Evolutionary conservation across 2,113 vertebrate species (phyloP).

Genomic region (Cyphomyrus discorhynchus): DNA sequence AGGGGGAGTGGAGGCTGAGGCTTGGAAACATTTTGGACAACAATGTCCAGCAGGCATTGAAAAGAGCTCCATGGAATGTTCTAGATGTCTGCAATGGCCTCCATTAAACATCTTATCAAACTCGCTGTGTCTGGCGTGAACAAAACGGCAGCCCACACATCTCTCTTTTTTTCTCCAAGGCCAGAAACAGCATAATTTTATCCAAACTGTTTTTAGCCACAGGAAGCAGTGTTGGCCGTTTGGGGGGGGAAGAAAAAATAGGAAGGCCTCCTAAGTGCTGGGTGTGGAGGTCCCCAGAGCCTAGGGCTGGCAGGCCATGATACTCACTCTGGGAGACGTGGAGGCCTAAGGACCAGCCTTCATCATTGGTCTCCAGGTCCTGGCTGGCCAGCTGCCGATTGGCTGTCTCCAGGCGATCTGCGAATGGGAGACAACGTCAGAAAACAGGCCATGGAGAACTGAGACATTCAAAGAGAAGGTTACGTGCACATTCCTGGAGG

Average conservation of each 20-base stretch:
- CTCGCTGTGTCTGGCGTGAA: neutral
- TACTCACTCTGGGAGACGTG: constrained; percentile 70
- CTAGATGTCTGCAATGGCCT: neutral
- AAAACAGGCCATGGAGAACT: neutral
- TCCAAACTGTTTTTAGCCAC: constrained; percentile 12
- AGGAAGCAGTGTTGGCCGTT: neutral
- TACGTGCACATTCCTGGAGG: neutral
- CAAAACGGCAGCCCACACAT: neutral
- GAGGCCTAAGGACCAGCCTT: constrained; percentile 56
- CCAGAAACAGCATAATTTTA: constrained; percentile 25
- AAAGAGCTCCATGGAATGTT: neutral
- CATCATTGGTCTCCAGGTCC: constrained; percentile 61
- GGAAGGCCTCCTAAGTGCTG: constrained; percentile 12
- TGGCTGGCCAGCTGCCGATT: constrained; percentile 72
- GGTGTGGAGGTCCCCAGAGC: neutral
- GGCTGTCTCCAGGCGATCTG: constrained; percentile 77
- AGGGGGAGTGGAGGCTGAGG: neutral
- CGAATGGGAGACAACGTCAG: constrained; percentile 27
- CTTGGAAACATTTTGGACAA: neutral
- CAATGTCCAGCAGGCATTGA: neutral
- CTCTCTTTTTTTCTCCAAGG: neutral
- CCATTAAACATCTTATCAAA: constrained; percentile 2
- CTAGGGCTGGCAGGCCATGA: neutral
- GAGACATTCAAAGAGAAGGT: neutral
- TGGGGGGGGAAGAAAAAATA: neutral